phyloP scores from a whole-genome alignment of 2,113 vertebrate species.

The Macaca fascicularis region T2T-MFA8v1.1 NC_088394.1:71794501-71795000 shows the following conservation, averaged over 20 bases:
- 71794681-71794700: not conserved
- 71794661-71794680: not conserved
- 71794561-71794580: constrained; percentile 10
- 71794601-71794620: not conserved
- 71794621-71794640: not conserved
- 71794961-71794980: constrained; percentile 45
- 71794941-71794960: constrained; percentile 7
- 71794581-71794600: not conserved
- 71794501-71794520: not conserved
- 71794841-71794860: constrained; percentile 24
- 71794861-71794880: constrained; percentile 13
- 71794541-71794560: constrained; percentile 15
- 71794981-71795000: constrained; percentile 20
- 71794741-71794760: not conserved
- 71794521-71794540: not conserved
- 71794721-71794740: not conserved
- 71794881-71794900: not conserved
- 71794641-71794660: not conserved
- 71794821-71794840: constrained; percentile 30
- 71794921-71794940: constrained; percentile 7
- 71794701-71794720: not conserved
- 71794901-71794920: not conserved
- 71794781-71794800: constrained; percentile 43
- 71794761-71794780: constrained; percentile 35
- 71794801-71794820: not conserved